Base-by-base conservation (phyloP, 2,113 vertebrate species). In the Nanorana parkeri region DNA sequence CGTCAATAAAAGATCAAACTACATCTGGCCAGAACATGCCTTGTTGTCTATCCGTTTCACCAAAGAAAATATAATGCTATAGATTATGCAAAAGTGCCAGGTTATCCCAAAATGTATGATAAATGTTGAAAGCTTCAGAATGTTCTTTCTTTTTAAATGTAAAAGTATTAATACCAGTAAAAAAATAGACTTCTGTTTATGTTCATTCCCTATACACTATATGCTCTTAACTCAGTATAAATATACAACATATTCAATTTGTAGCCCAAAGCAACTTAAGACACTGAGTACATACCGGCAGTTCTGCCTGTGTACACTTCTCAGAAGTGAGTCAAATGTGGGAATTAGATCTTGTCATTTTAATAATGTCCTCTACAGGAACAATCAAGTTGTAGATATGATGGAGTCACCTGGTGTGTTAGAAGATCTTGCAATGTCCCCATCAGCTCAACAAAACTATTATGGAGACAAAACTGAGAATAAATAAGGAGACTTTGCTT, bases 401-500 rank as follows among this genome's bases (percentile, higher is more conserved):
- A 58, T 55, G 60, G 36, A 41, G 60, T 51, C 52, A 19, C 66
- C 61, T 26, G 28, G 78, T 55, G 83, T 32, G 47, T 15, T 55
- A 13, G 24, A 36, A 20, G 64, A 5, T 4, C 24, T 11, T 3
- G 15, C n/a, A 2, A 8, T 41, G 21, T 77, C 24, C 63, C 75
- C 21, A 17, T 5, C 5, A 3, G 23, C 79, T 84, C 64, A 1
- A 69, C 80, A 75, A 84, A 71, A 78, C 74, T 55, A 17, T 86
- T 85, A 82, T 63, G 73, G 81, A 76, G 56, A 84, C 55, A 28
- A 84, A 88, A 85, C 68, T 84, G 84, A 63, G 88, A 88, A 89
- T 81, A 90, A 91, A 91, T 85, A 76, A 73, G 77, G 83, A 84
- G 88, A 86, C 54, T 86, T 87, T 91, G 90, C 91, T 94, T 91